Evolutionary conservation across 2,888 invertebrate species (phyloP).

Genomic region (Netelia inedita): DNA sequence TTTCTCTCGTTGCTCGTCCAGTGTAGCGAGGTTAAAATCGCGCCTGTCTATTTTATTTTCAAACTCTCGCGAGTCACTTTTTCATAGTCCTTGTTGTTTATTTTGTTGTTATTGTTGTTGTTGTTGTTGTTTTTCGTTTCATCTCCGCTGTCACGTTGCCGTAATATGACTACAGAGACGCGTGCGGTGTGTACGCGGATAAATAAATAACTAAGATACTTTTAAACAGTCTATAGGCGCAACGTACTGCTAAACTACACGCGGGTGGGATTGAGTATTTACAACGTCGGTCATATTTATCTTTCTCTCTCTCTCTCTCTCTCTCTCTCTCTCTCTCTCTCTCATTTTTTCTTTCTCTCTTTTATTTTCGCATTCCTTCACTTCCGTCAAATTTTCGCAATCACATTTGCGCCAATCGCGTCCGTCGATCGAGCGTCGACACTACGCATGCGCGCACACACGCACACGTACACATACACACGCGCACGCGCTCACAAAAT

Average conservation of each 20-base stretch:
- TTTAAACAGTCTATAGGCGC: slow-evolving; percentile 84
- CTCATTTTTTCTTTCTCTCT: slow-evolving; percentile 33
- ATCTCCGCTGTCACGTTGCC: slow-evolving; percentile 28
- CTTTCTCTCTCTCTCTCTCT: slow-evolving; percentile 33
- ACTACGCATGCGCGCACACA: slow-evolving; percentile 19
- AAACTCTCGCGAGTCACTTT: slow-evolving; percentile 45
- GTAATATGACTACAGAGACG: slow-evolving; percentile 57
- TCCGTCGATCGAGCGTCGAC: slow-evolving; percentile 5
- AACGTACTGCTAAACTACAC: slow-evolving; percentile 75
- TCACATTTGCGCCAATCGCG: slow-evolving; percentile 45
- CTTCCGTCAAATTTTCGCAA: not conserved
- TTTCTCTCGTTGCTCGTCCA: slow-evolving; percentile 37
- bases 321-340: slow-evolving; percentile 14
- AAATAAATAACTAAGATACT: slow-evolving; percentile 85
- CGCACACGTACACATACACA: slow-evolving; percentile 47
- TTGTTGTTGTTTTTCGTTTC: slow-evolving; percentile 4
- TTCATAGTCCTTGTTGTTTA: not conserved
- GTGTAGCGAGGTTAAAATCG: slow-evolving; percentile 53
- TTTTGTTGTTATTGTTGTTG: slow-evolving; percentile 1
- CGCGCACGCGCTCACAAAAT: slow-evolving; percentile 47
- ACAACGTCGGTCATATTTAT: slow-evolving; percentile 64
- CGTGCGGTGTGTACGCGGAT: slow-evolving; percentile 74
- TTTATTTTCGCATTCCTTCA: not conserved
- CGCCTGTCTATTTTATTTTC: slow-evolving; percentile 53
- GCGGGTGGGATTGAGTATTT: slow-evolving; percentile 73